Evolutionary conservation across 2,888 invertebrate genomes (phyloP), one percentile per base, ranked within the genome.

Genomic region (Taphrorychus bicolor): DNA sequence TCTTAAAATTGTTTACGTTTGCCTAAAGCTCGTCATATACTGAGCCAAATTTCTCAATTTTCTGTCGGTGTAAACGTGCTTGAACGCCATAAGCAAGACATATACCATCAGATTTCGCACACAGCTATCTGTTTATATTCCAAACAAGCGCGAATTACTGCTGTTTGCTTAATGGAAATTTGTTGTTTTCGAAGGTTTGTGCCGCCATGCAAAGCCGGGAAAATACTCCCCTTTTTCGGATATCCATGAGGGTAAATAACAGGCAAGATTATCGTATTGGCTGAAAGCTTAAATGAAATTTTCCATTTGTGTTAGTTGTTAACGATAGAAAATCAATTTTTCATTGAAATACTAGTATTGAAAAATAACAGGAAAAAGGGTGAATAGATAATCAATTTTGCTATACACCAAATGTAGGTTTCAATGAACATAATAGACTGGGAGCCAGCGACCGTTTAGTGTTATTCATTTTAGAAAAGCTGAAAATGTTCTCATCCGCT

Each of bases 71-170:
- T n/a, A n/a, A 32, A 32, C 32, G 32, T 32, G 32, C 32, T 32
- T 32, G 11, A 32, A 32, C 32, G 32, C 32, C 32, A 32, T 32
- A 32, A 32, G 32, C 32, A 32, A 32, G 32, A 32, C 32, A 32
- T 32, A 32, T 32, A 32, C 32, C 45, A 45, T 16, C 45, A 17
- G 45, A 45, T 45, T 45, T 45, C 45, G 14, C 45, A 45, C 45
- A 16, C 32, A 45, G 45, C 17, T 45, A 45, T 45, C 45, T 45
- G 45, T 45, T 45, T 45, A 14, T 45, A 45, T 16, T 45, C 45
- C 45, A 45, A 45, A 45, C 45, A 45, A 45, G 17, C 17, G 14
- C 45, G 45, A 45, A 45, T 45, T 45, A 17, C 45, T 17, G 45
- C 45, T 45, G 45, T 45, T 45, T 45, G 14, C 45, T 17, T 45